phyloP scores from a whole-genome alignment of 2,797 vertebrate species.

The Myotis vivesi region DNA sequence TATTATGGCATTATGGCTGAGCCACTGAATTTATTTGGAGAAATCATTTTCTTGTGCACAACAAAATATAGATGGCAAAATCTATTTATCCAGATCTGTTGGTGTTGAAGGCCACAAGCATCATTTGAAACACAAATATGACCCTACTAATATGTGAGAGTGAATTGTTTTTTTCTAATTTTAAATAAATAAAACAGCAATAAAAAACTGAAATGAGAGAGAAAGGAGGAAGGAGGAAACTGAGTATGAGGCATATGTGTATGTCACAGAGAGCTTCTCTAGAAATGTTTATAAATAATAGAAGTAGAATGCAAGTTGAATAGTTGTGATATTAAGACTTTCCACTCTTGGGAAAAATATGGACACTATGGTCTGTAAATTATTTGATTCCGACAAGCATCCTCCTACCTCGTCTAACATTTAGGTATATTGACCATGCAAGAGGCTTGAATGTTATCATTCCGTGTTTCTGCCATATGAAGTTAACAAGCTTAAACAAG shows the following conservation, averaged over 20 bases:
- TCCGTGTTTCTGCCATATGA: neutral
- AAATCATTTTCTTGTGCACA: neutral
- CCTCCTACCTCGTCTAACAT: neutral
- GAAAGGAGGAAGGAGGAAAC: neutral
- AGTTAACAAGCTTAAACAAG: constrained; percentile 27
- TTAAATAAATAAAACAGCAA: neutral
- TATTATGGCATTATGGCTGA: neutral
- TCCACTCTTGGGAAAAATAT: neutral
- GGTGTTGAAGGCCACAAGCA: neutral
- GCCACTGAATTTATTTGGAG: neutral
- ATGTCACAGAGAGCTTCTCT: neutral
- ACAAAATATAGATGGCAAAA: neutral
- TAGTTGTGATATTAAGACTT: neutral
- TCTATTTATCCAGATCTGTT: neutral
- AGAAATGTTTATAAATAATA: neutral
- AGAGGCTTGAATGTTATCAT: neutral
- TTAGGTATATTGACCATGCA: neutral
- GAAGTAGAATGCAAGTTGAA: neutral
- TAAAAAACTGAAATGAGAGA: neutral
- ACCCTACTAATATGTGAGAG: neutral
- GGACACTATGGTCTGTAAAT: neutral
- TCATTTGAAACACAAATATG: neutral
- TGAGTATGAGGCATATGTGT: neutral
- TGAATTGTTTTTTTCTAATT: neutral
- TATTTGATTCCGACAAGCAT: neutral